Percentiles rank a stretch among this genome's conserved stretches.
Evolutionary conservation across 2,888 invertebrate species (phyloP).

Genomic region (Loripinus fragilis): DNA sequence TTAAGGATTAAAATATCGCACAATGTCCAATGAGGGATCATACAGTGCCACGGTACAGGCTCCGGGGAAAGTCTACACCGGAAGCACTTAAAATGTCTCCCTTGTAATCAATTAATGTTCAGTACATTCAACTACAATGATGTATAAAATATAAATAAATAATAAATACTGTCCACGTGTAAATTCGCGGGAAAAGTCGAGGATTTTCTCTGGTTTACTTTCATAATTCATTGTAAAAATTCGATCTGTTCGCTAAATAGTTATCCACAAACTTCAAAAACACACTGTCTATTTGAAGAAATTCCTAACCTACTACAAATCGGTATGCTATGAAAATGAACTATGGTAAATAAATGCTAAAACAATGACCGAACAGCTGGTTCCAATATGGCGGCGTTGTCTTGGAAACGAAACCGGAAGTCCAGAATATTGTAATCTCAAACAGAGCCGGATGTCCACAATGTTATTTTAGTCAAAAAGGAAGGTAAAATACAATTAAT

Average conservation of each 20-base stretch:
- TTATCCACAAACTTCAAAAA: no score
- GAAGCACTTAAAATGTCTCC: conserved; percentile 17
- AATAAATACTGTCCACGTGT: background rate
- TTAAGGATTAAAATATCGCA: conserved; percentile 4
- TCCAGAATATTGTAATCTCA: background rate
- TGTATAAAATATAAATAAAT: conserved; percentile 1
- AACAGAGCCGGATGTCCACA: conserved; percentile 13
- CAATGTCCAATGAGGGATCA: conserved; percentile 64
- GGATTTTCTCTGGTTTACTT: no score
- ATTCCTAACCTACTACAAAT: no score
- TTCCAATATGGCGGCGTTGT: conserved; percentile 26
- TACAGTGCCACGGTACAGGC: conserved; percentile 26
- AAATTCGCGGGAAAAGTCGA: no score
- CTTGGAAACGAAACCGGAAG: conserved; percentile 13
- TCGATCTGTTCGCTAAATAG: no score
- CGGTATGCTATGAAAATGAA: no score
- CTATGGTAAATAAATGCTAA: background rate
- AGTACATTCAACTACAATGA: background rate
- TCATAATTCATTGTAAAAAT: no score
- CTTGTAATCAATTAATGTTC: background rate
- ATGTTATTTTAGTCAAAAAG: background rate
- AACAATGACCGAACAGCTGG: conserved; percentile 22
- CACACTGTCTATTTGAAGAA: no score
- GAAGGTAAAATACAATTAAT: conserved; percentile 29
- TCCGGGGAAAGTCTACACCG: conserved; percentile 35